Evolutionary conservation across 2,113 vertebrate species (phyloP).

Genomic region (Chitala chitala): DNA sequence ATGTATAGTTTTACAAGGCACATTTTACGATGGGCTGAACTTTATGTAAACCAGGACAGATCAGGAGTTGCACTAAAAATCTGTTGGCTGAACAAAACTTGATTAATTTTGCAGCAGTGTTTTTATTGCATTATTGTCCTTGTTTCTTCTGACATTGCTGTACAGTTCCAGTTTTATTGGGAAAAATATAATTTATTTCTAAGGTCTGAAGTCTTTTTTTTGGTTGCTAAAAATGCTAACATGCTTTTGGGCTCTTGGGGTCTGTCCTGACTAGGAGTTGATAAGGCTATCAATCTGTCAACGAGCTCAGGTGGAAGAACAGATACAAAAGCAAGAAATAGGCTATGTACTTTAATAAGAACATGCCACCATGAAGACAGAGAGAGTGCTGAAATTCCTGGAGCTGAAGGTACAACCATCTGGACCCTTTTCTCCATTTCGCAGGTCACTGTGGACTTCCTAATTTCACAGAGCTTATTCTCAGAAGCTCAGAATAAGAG

Average conservation of each 20-base stretch:
- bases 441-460: too few species aligned
- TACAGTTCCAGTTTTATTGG: too few species aligned
- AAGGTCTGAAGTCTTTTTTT: not conserved
- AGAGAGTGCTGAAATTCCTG: too few species aligned
- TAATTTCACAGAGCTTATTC: too few species aligned
- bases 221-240: not conserved
- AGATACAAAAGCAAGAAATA: not conserved
- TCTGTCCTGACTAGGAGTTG: not conserved
- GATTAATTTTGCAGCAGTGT: not conserved
- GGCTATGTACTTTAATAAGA: not conserved
- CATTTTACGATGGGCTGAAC: not conserved
- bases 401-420: too few species aligned
- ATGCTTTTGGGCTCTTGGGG: not conserved
- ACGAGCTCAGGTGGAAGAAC: not conserved
- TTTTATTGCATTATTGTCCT: not conserved
- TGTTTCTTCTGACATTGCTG: not conserved
- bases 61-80: not conserved
- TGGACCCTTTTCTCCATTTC: too few species aligned
- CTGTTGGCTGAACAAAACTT: not conserved
- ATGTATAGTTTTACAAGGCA: not conserved
- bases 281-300: not conserved
- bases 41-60: not conserved
- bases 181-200: not conserved
- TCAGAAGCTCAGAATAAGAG: too few species aligned
- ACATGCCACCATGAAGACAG: not conserved